These are phyloP conservation scores for Cydia pomonella DNA, from an alignment of 1,140 invertebrate species.

Conservation along the genomic window DNA sequence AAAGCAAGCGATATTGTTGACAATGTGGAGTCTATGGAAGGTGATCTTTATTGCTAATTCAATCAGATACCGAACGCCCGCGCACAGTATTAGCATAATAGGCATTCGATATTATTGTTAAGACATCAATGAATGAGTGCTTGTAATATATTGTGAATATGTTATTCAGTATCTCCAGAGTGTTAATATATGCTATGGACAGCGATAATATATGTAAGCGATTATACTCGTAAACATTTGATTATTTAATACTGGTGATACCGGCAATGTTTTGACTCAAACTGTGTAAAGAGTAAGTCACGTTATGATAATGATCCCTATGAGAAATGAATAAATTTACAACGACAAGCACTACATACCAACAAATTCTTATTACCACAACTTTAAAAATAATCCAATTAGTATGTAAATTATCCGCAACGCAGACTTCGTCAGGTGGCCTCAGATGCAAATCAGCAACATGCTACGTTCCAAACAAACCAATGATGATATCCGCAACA, in stretches of 20 bases:
- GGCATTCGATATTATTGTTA: constrained; percentile 28
- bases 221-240: background rate
- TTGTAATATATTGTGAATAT: constrained; percentile 9
- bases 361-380: no score
- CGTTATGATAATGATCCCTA: no score
- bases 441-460: no score
- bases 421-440: no score
- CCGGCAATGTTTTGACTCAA: background rate
- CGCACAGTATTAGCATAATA: constrained; percentile 28
- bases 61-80: constrained; percentile 26
- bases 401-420: no score
- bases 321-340: no score
- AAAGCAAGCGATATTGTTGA: background rate
- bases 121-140: constrained; percentile 24
- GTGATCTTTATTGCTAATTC: constrained; percentile 23
- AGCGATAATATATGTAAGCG: background rate
- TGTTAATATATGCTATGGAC: background rate
- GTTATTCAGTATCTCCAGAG: background rate
- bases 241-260: background rate
- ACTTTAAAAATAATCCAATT: no score
- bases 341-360: no score
- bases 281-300: no score
- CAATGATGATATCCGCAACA: no score
- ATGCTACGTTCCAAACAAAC: no score
- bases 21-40: background rate